These are phyloP conservation scores for Villa cingulata DNA, from an alignment of 2,888 invertebrate species.

Conservation along the genomic window DNA sequence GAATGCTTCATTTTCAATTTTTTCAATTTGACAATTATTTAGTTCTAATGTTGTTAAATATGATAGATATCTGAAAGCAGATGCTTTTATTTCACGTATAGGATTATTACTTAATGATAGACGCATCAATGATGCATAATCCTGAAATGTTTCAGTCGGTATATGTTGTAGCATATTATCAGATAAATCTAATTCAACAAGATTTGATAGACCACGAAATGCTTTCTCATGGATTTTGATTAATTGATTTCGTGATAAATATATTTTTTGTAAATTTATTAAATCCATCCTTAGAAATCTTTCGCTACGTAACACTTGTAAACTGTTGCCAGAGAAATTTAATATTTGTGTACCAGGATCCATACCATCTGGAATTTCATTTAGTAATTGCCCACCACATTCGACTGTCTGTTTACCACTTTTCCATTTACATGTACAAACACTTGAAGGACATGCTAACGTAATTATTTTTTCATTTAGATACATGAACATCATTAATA, in stretches of 20 bases:
- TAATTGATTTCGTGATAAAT: conserved; percentile 63
- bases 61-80: conserved; percentile 59
- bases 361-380: conserved; percentile 63
- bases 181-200: conserved; percentile 78
- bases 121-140: conserved; percentile 69
- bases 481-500: conserved; percentile 7
- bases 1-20: conserved; percentile 67
- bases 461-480: conserved; percentile 6
- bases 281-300: conserved; percentile 65
- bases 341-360: conserved; percentile 77
- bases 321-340: conserved; percentile 69
- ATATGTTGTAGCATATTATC: conserved; percentile 64
- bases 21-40: conserved; percentile 64
- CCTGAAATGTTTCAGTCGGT: conserved; percentile 64
- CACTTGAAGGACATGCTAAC: conserved; percentile 48
- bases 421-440: conserved; percentile 85
- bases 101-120: conserved; percentile 71
- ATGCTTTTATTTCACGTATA: conserved; percentile 54
- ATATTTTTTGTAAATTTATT: conserved; percentile 77
- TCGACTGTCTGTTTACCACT: conserved; percentile 84
- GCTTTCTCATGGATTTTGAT: conserved; percentile 65
- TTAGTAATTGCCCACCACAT: conserved; percentile 64
- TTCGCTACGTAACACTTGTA: conserved; percentile 64
- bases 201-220: conserved; percentile 70
- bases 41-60: conserved; percentile 69